phyloP scores from a whole-genome alignment of 2,797 vertebrate genomes.

The Furcifer pardalis region DNA sequence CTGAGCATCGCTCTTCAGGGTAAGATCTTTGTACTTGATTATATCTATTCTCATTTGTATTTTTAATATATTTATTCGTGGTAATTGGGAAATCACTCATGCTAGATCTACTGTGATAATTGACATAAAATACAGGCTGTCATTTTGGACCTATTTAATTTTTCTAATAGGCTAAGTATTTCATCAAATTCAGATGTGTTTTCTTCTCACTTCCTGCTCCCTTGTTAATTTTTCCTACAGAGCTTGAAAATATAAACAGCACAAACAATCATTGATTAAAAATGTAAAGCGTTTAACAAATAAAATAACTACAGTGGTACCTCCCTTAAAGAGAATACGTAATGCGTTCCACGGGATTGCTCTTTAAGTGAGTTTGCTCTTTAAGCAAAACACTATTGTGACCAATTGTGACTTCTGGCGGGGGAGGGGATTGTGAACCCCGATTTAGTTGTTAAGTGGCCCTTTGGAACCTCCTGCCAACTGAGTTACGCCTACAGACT shows the following conservation, averaged over 20 bases:
- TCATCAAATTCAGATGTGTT: constrained; percentile 7
- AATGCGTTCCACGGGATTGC: no score
- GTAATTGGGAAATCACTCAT: constrained; percentile 15
- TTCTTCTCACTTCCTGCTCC: neutral
- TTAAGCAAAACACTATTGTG: no score
- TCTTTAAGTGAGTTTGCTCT: no score
- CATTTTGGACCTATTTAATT: constrained; percentile 18
- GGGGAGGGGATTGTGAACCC: no score
- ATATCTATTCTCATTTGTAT: constrained; percentile 20
- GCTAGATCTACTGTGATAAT: constrained; percentile 36
- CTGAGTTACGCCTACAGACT: no score
- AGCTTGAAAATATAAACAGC: neutral
- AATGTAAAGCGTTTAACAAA: no score
- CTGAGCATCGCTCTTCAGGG: constrained; percentile 84
- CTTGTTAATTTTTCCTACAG: constrained; percentile 20
- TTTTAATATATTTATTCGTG: constrained; percentile 26
- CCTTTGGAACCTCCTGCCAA: no score
- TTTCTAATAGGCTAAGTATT: constrained; percentile 17
- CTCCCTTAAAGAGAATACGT: neutral
- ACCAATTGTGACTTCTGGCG: no score
- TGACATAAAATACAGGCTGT: constrained; percentile 14
- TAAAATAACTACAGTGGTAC: constrained; percentile 9
- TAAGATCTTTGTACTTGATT: constrained; percentile 72
- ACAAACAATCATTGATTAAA: neutral
- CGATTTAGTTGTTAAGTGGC: no score